Percentiles rank a stretch among this genome's conserved stretches.
phyloP scores from a whole-genome alignment of 2,888 invertebrate species.

The Athalia rosae region DNA sequence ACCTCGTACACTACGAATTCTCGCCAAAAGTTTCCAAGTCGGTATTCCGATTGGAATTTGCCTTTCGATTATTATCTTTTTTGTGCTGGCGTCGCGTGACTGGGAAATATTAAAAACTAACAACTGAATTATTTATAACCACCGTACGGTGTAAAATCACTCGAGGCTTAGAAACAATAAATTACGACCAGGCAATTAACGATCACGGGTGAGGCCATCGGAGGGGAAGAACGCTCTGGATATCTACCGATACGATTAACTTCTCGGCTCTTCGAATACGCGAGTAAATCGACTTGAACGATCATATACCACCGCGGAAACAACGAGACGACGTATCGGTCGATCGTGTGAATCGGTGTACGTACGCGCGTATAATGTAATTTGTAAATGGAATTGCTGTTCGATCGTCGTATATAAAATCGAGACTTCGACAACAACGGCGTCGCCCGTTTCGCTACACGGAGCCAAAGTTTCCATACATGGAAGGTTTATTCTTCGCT shows the following conservation, averaged over 20 bases:
- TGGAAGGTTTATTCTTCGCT: conserved; percentile 47
- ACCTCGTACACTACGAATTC: background rate
- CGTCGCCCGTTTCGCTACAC: conserved; percentile 27
- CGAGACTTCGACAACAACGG: conserved; percentile 15
- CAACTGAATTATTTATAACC: no score
- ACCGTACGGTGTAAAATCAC: background rate
- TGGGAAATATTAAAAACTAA: background rate
- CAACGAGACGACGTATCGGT: no score
- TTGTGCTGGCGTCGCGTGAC: conserved; percentile 13
- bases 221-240: no score
- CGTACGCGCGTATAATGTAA: background rate
- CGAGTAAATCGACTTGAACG: no score
- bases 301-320: no score
- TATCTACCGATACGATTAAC: background rate
- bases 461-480: conserved; percentile 46
- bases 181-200: background rate
- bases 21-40: background rate
- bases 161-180: conserved; percentile 21
- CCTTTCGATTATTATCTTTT: background rate
- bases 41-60: background rate
- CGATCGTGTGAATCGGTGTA: no score
- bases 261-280: background rate
- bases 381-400: conserved; percentile 29
- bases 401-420: background rate
- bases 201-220: no score